Evolutionary conservation across 2,113 vertebrate species (phyloP).

Genomic region (Sprattus sprattus): DNA sequence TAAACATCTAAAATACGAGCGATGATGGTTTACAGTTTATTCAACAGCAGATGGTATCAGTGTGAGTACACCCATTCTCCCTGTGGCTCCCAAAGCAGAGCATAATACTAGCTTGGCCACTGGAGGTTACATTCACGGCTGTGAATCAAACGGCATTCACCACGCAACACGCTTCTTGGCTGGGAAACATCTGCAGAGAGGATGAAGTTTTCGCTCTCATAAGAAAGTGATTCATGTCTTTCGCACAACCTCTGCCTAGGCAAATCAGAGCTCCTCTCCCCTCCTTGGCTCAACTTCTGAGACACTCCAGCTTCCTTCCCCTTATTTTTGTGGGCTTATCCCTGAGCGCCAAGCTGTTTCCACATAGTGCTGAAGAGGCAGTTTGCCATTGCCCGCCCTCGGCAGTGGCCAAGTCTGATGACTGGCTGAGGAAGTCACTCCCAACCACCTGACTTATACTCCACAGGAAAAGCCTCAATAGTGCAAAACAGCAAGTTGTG

Average conservation of each 20-base stretch:
- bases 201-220: not conserved
- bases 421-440: slow-evolving; percentile 11
- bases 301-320: slow-evolving; percentile 63
- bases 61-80: not conserved
- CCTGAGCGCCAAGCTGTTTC: slow-evolving; percentile 15
- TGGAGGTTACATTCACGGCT: not conserved
- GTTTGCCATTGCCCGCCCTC: slow-evolving; percentile 56
- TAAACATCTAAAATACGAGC: not conserved
- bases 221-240: slow-evolving; percentile 7
- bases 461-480: slow-evolving; percentile 54
- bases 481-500: slow-evolving; percentile 28
- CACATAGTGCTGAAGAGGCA: slow-evolving; percentile 66
- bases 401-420: not conserved
- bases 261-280: not conserved
- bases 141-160: slow-evolving; percentile 1
- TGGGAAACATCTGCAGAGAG: not conserved
- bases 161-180: not conserved
- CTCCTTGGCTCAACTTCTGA: slow-evolving; percentile 32
- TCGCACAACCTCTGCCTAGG: not conserved
- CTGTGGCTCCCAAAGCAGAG: not conserved
- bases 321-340: slow-evolving; percentile 42
- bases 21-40: not conserved
- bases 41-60: not conserved
- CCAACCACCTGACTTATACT: slow-evolving; percentile 50
- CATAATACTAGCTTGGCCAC: not conserved